phyloP scores from a whole-genome alignment of 53 echinoderm and acorn worm genomes.

The Echinometra lucunter region DNA sequence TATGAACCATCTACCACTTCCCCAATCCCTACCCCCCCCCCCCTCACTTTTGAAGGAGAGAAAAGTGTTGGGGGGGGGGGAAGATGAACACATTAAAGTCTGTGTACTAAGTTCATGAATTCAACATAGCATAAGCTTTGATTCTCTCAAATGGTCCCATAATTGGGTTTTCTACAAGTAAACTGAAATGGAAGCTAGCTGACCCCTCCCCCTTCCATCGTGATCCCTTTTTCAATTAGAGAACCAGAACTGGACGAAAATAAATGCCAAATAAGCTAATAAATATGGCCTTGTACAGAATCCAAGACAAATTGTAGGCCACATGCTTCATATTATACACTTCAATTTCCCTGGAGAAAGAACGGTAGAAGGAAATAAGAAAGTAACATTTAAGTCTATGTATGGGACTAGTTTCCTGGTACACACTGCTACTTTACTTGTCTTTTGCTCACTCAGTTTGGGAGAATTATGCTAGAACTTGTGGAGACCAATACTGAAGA shows the following conservation, averaged over 20 bases:
- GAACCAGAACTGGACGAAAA: not conserved
- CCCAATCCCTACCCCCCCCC: too few species aligned
- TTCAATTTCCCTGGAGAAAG: not conserved
- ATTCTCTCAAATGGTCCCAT: not conserved
- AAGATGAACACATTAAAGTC: not conserved
- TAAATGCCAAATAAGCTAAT: constrained; percentile 25
- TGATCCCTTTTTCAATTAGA: not conserved
- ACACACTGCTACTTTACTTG: not conserved
- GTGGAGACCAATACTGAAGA: not conserved
- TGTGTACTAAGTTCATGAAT: not conserved
- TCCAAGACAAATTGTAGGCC: constrained; percentile 22
- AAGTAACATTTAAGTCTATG: not conserved
- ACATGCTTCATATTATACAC: constrained; percentile 2
- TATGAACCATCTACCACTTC: too few species aligned
- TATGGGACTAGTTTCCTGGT: too few species aligned
- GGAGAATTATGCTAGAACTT: not conserved
- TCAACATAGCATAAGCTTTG: not conserved
- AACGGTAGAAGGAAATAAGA: constrained; percentile 12
- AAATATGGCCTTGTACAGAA: constrained; percentile 1
- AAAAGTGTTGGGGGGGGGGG: not conserved
- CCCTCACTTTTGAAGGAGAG: too few species aligned
- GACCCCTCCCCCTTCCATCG: not conserved
- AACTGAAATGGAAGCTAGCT: not conserved
- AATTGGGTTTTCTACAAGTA: not conserved
- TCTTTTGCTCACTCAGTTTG: not conserved